These are phyloP conservation scores for Chirona hameri DNA, from an alignment of 2,888 invertebrate genomes.

Conservation along the genomic window DNA sequence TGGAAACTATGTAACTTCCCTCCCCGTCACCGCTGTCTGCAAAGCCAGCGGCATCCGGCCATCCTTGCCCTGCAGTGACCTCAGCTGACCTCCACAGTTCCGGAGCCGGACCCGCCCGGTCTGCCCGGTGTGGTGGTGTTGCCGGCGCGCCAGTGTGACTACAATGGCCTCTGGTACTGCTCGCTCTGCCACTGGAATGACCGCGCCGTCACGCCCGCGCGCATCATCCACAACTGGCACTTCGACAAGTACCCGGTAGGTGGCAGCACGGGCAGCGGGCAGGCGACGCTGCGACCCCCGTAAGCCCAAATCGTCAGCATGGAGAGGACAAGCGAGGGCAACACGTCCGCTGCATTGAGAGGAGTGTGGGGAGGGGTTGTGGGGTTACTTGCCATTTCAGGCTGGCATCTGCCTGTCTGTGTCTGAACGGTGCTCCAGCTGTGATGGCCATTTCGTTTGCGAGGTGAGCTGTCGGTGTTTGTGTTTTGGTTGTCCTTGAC, in stretches of 20 bases:
- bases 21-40: too few species aligned
- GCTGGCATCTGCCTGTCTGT: too few species aligned
- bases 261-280: not conserved
- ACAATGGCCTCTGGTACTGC: slow-evolving; percentile 86
- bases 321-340: not conserved
- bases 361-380: too few species aligned
- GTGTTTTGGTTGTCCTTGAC: too few species aligned
- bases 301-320: not conserved
- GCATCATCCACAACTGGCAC: slow-evolving; percentile 93
- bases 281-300: not conserved
- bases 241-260: slow-evolving; percentile 50
- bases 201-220: slow-evolving; percentile 75
- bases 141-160: slow-evolving; percentile 65
- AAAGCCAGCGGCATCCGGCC: too few species aligned
- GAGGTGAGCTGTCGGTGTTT: too few species aligned
- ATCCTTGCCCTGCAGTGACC: too few species aligned
- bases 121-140: not conserved
- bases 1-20: too few species aligned
- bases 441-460: too few species aligned
- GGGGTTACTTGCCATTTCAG: too few species aligned
- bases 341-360: too few species aligned
- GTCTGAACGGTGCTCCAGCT: too few species aligned
- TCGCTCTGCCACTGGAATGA: slow-evolving; percentile 80
- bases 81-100: not conserved
- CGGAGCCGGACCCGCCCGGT: not conserved